A percentile compares a stretch with the other conserved stretches of the same genome.
These are phyloP conservation scores for Ochlodes sylvanus DNA, from an alignment of 2,888 invertebrate species.

Conservation along the genomic window DNA sequence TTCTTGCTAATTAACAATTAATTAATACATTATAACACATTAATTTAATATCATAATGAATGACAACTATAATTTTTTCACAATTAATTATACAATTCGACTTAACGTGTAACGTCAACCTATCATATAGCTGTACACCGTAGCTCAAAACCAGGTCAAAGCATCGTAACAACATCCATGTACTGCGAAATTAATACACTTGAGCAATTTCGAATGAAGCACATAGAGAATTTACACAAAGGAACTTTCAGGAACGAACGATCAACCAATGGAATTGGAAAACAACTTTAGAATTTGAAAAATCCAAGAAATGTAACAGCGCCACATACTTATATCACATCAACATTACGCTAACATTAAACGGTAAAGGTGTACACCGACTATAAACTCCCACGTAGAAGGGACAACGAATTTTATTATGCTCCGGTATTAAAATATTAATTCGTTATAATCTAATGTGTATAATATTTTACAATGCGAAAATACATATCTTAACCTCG, in stretches of 20 bases:
- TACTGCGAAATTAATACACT: slow-evolving; percentile 67
- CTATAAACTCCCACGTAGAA: slow-evolving; percentile 66
- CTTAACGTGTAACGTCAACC: slow-evolving; percentile 24
- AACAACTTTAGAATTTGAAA: slow-evolving; percentile 68
- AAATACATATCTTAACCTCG: slow-evolving; percentile 77
- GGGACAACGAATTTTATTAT: slow-evolving; percentile 72
- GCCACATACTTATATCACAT: slow-evolving; percentile 72
- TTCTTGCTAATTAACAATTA: slow-evolving; percentile 25
- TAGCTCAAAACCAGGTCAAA: slow-evolving; percentile 26
- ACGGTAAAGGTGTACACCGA: slow-evolving; percentile 74
- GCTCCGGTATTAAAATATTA: slow-evolving; percentile 81
- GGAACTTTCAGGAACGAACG: slow-evolving; percentile 78
- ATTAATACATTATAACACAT: slow-evolving; percentile 27
- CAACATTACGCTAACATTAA: slow-evolving; percentile 73
- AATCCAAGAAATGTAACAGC: slow-evolving; percentile 68
- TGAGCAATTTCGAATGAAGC: slow-evolving; percentile 80
- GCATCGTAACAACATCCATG: slow-evolving; percentile 31
- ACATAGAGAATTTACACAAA: slow-evolving; percentile 62
- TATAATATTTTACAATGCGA: slow-evolving; percentile 82
- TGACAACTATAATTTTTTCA: slow-evolving; percentile 31
- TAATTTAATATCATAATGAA: slow-evolving; percentile 30
- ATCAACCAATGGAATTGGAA: slow-evolving; percentile 58
- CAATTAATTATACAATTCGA: slow-evolving; percentile 26
- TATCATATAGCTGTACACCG: slow-evolving; percentile 24
- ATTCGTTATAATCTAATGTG: slow-evolving; percentile 80